Evolutionary conservation across 1,140 invertebrate species (phyloP), one percentile per base, ranked within the genome.

Genomic region (Patella vulgata): DNA sequence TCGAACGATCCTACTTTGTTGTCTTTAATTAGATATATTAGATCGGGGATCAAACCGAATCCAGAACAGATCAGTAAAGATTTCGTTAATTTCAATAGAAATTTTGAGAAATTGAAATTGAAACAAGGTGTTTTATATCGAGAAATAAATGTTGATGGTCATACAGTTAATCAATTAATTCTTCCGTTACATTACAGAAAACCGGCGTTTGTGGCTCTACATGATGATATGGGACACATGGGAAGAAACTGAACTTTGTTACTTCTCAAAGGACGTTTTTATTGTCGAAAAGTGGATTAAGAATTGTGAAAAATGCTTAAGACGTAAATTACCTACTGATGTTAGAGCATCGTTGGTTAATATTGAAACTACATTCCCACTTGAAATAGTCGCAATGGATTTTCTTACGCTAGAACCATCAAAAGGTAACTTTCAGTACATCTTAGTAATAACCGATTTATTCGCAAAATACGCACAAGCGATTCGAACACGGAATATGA

Each of bases 391-490:
- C 11, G 40, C 30, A 30, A 59, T 60, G 14, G 51, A 60, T 25
- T 60, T 40, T 60, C 40, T 66, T 3, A 52, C 39, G 3, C 21
- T 61, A 17, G 58, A 61, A 57, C 52, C 21, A 47, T 53, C 54
- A 21, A 63, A 66, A 31, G 57, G 57, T 36, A 25, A 42, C 5
- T 52, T 51, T 39, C 3, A 57, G 40, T 9, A 58, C 30, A 46
- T 56, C 43, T 17, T 64, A 42, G 55, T 68, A 3, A 42, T 68
- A 12, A 64, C 61, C 19, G 66, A 64, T 36, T 46, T 60, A 27
- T 64, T 58, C 46, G 62, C 59, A 2, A 62, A 53, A 47, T 70
- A 54, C 42, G 44, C 63, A 8, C 3, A 33, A 36, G 68, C 64
- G 2, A 55, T 63, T 23, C 59, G 55, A 28, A 63, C 59, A 19